Evolutionary conservation across 2,888 invertebrate genomes (phyloP).

Genomic region (Morpho achilles): DNA sequence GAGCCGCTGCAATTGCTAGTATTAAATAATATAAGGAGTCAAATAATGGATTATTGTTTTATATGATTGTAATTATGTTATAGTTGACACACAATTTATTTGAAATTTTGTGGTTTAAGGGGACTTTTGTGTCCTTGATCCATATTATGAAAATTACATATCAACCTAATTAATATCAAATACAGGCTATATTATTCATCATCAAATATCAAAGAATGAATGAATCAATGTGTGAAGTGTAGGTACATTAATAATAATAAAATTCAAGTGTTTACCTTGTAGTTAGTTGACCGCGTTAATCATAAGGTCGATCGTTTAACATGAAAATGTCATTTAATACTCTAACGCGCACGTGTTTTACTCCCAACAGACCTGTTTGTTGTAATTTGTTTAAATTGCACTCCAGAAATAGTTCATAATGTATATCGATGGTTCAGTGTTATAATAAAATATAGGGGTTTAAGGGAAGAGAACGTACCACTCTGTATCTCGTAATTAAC

Average conservation of each 20-base stretch:
- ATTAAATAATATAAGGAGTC: no score
- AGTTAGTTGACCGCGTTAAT: constrained; percentile 10
- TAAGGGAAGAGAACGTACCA: no score
- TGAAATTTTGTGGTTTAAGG: no score
- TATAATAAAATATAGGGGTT: no score
- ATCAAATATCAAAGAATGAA: neutral
- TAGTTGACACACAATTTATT: no score
- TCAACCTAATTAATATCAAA: neutral
- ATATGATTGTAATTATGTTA: no score
- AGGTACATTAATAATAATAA: neutral
- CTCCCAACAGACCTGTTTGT: constrained; percentile 17
- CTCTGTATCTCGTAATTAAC: no score
- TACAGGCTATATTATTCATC: neutral
- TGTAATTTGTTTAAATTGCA: constrained; percentile 26
- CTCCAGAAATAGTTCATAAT: neutral
- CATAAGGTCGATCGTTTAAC: constrained; percentile 10
- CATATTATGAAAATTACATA: no score
- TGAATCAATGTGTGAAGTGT: constrained; percentile 1
- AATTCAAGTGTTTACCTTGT: constrained; percentile 5
- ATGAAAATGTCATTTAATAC: constrained; percentile 15
- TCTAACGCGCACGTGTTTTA: constrained; percentile 20
- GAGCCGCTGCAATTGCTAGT: no score
- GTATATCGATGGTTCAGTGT: neutral
- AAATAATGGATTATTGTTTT: no score
- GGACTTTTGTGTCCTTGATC: neutral